phyloP scores from a whole-genome alignment of 2,888 invertebrate species.

The Drosophila austrosaltans region DNA sequence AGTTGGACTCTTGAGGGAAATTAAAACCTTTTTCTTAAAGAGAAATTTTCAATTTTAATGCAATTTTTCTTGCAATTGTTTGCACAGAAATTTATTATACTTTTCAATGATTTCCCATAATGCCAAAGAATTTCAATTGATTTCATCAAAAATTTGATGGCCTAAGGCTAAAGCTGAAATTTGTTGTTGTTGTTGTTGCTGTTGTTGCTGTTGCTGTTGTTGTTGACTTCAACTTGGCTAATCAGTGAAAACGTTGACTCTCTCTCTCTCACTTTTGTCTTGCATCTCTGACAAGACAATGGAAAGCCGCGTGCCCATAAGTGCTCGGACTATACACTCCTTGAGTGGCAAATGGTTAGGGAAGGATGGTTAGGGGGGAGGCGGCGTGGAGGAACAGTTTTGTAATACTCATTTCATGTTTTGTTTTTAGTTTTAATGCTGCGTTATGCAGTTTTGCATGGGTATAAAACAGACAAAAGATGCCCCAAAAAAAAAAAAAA shows the following conservation, averaged over 20 bases:
- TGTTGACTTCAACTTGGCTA: conserved; percentile 17
- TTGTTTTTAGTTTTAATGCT: conserved; percentile 30
- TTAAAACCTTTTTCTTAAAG: too few species aligned
- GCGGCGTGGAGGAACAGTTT: not conserved
- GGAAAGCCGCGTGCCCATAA: not conserved
- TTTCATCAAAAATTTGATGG: not conserved
- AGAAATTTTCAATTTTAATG: too few species aligned
- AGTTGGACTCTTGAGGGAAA: too few species aligned
- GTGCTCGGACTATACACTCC: conserved; percentile 5
- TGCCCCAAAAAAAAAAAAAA: conserved; percentile 21
- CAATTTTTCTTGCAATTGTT: too few species aligned
- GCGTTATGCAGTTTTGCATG: conserved; percentile 38
- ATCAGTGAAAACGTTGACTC: conserved; percentile 10
- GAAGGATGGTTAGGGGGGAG: not conserved
- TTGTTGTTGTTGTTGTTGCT: not conserved
- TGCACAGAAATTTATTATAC: too few species aligned
- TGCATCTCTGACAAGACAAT: not conserved
- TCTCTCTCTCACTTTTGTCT: conserved; percentile 1
- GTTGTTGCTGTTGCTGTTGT: not conserved
- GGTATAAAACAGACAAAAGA: conserved; percentile 22
- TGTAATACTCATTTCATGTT: conserved; percentile 5
- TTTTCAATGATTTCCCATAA: too few species aligned
- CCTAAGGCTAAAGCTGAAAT: not conserved
- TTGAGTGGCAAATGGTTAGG: not conserved
- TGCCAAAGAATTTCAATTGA: too few species aligned